Conservation (phyloP, 1,140 invertebrate genomes). For the Ceratina calcarata region DNA sequence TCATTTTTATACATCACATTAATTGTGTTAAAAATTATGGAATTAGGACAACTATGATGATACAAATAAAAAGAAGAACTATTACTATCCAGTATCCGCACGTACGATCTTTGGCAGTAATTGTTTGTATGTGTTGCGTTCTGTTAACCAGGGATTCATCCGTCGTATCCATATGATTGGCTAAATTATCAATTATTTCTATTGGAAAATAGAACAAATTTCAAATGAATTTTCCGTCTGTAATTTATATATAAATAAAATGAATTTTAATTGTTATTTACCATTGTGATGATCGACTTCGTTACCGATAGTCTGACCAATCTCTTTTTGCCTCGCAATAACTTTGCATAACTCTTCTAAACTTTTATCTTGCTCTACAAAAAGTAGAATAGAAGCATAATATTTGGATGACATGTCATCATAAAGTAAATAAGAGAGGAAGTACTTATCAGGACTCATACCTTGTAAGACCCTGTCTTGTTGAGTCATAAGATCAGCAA, state of each 20-base stretch:
- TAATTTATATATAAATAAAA: neutral
- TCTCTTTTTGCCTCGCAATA: slow-evolving; percentile 88
- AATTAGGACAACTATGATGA: slow-evolving; percentile 63
- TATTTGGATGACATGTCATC: neutral
- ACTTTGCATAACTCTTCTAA: slow-evolving; percentile 88
- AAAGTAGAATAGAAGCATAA: slow-evolving; percentile 49
- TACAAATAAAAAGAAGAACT: slow-evolving; percentile 82
- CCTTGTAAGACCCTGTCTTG: slow-evolving; percentile 69
- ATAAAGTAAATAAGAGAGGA: neutral
- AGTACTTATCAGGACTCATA: slow-evolving; percentile 40
- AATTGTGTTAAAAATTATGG: slow-evolving; percentile 10
- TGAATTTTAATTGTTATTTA: slow-evolving; percentile 69
- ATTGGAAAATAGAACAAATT: slow-evolving; percentile 12
- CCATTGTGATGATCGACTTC: slow-evolving; percentile 92
- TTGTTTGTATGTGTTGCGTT: slow-evolving; percentile 84
- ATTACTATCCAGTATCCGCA: slow-evolving; percentile 88
- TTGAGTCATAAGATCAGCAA: slow-evolving; percentile 70
- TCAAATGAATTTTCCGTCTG: neutral
- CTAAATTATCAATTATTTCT: slow-evolving; percentile 91
- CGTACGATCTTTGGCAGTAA: slow-evolving; percentile 85
- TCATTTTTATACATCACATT: neutral
- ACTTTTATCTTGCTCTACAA: slow-evolving; percentile 88
- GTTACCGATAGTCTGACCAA: slow-evolving; percentile 87
- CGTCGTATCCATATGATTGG: slow-evolving; percentile 87
- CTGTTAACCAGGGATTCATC: slow-evolving; percentile 84